phyloP scores from a whole-genome alignment of 2,113 vertebrate genomes.

The Bos javanicus region DNA sequence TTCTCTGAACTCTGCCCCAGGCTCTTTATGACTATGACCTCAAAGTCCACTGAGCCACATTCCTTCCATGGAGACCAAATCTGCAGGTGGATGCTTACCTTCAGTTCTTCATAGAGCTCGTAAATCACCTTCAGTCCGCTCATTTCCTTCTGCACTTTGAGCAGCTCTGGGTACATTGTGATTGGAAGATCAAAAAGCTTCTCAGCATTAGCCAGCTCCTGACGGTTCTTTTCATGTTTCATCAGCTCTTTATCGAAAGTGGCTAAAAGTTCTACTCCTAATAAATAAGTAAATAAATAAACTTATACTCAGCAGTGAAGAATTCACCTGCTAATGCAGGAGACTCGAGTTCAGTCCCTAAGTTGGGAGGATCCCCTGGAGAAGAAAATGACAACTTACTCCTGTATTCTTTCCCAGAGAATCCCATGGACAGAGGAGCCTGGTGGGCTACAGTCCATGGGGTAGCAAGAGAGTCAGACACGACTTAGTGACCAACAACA shows the following conservation, averaged over 20 bases:
- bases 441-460: background rate
- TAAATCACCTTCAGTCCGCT: conserved; percentile 86
- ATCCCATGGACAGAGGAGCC: background rate
- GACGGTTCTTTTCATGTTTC: conserved; percentile 78
- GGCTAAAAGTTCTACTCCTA: conserved; percentile 86
- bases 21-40: fast-evolving
- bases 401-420: background rate
- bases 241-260: conserved; percentile 85
- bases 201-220: conserved; percentile 88
- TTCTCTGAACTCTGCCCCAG: background rate
- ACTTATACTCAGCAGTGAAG: background rate
- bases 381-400: background rate
- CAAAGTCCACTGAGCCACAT: fast-evolving
- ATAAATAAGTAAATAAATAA: background rate
- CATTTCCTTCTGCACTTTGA: conserved; percentile 89
- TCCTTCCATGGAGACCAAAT: fast-evolving
- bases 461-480: background rate
- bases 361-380: background rate
- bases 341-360: background rate
- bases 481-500: background rate
- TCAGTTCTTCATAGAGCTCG: conserved; percentile 86
- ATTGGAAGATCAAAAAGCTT: conserved; percentile 91
- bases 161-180: conserved; percentile 85
- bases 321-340: background rate
- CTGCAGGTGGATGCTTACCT: conserved; percentile 68